Conservation (phyloP, 2,888 invertebrate species). For the Yponomeuta sedellus region DNA sequence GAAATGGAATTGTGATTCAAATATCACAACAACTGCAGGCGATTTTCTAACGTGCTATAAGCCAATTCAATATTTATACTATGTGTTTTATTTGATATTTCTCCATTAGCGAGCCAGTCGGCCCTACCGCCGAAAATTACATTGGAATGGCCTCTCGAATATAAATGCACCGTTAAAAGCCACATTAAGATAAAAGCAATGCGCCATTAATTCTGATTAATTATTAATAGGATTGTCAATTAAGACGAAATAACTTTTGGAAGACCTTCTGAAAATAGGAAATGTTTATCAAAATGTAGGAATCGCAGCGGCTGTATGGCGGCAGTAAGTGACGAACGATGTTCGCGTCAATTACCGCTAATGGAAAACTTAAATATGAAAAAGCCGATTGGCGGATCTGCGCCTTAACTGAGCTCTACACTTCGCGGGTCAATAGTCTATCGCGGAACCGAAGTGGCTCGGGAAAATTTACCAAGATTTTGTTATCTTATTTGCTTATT, state of each 20-base stretch:
- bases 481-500: background rate
- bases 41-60: background rate
- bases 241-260: conserved; percentile 55
- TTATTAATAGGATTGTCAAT: conserved; percentile 71
- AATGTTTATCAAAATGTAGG: conserved; percentile 70
- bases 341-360: conserved; percentile 74
- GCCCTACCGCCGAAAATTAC: conserved; percentile 53
- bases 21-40: conserved; percentile 36
- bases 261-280: conserved; percentile 64
- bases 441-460: conserved; percentile 19
- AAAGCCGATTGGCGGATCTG: conserved; percentile 67
- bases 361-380: conserved; percentile 77
- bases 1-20: conserved; percentile 45
- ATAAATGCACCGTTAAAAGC: conserved; percentile 67
- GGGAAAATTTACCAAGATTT: background rate
- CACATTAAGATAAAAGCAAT: conserved; percentile 71
- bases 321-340: conserved; percentile 72
- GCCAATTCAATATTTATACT: conserved; percentile 3
- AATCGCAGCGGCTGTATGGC: conserved; percentile 56
- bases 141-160: conserved; percentile 60
- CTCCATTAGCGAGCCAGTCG: conserved; percentile 61
- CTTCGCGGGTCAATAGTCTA: conserved; percentile 19
- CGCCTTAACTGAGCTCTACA: conserved; percentile 26
- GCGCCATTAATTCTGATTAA: conserved; percentile 67
- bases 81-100: conserved; percentile 54